These are phyloP conservation scores for Acromyrmex charruanus DNA, from an alignment of 1,140 invertebrate species.

Conservation along the genomic window DNA sequence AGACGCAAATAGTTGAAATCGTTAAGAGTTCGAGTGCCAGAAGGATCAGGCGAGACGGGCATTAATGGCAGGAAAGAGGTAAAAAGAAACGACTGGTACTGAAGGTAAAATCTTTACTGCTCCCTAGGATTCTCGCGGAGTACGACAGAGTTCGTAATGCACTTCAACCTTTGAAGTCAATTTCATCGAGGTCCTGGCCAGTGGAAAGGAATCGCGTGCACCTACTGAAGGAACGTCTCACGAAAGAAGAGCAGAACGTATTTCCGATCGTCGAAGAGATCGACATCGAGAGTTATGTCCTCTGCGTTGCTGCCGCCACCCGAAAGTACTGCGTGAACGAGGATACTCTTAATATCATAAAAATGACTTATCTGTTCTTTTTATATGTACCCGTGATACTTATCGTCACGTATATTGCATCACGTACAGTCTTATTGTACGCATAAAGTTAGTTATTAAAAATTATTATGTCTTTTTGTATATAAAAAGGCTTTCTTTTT, in stretches of 20 bases:
- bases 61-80: conserved; percentile 16
- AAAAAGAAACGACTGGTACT: conserved; percentile 30
- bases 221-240: conserved; percentile 69
- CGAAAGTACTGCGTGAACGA: conserved; percentile 79
- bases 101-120: conserved; percentile 65
- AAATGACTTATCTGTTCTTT: conserved; percentile 66
- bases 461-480: not conserved
- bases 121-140: conserved; percentile 74
- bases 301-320: conserved; percentile 77
- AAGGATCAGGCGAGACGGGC: not conserved
- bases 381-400: conserved; percentile 28
- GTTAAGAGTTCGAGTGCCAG: conserved; percentile 1
- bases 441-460: not conserved
- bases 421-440: not conserved
- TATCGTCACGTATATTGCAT: conserved; percentile 33
- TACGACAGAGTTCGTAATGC: conserved; percentile 77
- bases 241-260: conserved; percentile 70
- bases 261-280: conserved; percentile 77
- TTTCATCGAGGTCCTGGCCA: conserved; percentile 73
- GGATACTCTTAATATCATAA: conserved; percentile 71
- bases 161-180: conserved; percentile 75
- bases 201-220: conserved; percentile 76
- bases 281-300: conserved; percentile 80
- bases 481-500: not conserved
- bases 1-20: conserved; percentile 1